Percentiles rank a stretch among this genome's conserved stretches.
phyloP scores from a whole-genome alignment of 2,888 invertebrate species.

The Rotaria sp. region DNA sequence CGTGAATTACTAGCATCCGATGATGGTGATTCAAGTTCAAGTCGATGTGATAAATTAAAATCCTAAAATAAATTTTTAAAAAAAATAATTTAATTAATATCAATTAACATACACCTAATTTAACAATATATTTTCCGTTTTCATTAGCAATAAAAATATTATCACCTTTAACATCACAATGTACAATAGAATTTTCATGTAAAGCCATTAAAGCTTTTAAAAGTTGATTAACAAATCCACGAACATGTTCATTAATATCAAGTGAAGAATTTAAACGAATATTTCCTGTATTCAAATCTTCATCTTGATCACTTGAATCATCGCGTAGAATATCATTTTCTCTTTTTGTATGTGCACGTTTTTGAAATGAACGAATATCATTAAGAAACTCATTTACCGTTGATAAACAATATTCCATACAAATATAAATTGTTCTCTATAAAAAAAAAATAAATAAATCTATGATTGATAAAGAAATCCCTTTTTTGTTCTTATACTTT shows the following conservation, averaged over 20 bases:
- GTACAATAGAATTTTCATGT: background rate
- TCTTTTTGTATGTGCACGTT: background rate
- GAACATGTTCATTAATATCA: conserved; percentile 8
- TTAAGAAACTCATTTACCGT: conserved; percentile 8
- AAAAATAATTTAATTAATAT: background rate
- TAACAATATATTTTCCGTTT: background rate
- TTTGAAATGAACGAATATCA: conserved; percentile 20
- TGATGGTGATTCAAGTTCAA: background rate
- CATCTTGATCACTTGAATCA: conserved; percentile 8
- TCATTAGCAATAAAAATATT: conserved; percentile 24
- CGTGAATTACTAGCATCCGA: background rate
- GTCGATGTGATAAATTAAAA: conserved; percentile 20
- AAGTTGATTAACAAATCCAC: background rate
- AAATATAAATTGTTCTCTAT: conserved; percentile 23
- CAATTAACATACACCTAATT: background rate
- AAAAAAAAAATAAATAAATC: background rate
- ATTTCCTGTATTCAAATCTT: background rate
- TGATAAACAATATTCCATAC: conserved; percentile 28
- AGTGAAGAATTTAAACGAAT: background rate
- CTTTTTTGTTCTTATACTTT: background rate
- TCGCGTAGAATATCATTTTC: background rate
- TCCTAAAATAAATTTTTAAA: background rate
- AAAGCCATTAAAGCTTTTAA: conserved; percentile 10
- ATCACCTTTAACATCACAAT: conserved; percentile 27
- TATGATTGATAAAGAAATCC: background rate